Conservation (phyloP, 2,888 invertebrate species). For the Tanytarsus gracilentus region DNA sequence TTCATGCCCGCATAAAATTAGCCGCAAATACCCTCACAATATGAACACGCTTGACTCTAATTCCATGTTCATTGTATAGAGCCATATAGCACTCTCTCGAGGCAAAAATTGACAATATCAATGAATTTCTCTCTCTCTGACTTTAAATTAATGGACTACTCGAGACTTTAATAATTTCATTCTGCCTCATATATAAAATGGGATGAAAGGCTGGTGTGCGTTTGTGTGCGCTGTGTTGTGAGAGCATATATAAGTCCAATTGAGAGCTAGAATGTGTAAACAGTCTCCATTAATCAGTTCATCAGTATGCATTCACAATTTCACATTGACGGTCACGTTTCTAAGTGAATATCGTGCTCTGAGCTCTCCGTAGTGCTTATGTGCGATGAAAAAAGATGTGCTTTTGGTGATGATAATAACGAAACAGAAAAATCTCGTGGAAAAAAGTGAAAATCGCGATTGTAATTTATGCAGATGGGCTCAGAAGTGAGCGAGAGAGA, state of each 20-base stretch:
- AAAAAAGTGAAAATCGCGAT: not conserved
- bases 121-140: too few relatives aligned
- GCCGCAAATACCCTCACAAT: too few relatives aligned
- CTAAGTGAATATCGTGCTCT: slow-evolving; percentile 13
- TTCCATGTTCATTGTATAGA: too few relatives aligned
- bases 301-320: slow-evolving; percentile 25
- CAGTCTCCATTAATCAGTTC: slow-evolving; percentile 25
- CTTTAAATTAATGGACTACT: slow-evolving; percentile 27
- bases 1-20: too few relatives aligned
- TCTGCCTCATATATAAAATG: too few relatives aligned
- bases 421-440: not conserved
- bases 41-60: too few relatives aligned
- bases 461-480: slow-evolving; percentile 13
- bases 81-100: too few relatives aligned
- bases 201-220: too few relatives aligned
- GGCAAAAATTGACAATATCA: slow-evolving; percentile 13
- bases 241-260: slow-evolving; percentile 29
- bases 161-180: too few relatives aligned
- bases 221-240: too few relatives aligned
- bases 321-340: slow-evolving; percentile 19
- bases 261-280: slow-evolving; percentile 26
- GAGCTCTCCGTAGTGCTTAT: not conserved
- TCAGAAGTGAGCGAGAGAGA: not conserved
- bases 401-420: not conserved
- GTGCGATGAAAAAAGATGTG: not conserved